These are phyloP conservation scores for Hipparchia semele DNA, from an alignment of 2,888 invertebrate genomes.

Conservation along the genomic window DNA sequence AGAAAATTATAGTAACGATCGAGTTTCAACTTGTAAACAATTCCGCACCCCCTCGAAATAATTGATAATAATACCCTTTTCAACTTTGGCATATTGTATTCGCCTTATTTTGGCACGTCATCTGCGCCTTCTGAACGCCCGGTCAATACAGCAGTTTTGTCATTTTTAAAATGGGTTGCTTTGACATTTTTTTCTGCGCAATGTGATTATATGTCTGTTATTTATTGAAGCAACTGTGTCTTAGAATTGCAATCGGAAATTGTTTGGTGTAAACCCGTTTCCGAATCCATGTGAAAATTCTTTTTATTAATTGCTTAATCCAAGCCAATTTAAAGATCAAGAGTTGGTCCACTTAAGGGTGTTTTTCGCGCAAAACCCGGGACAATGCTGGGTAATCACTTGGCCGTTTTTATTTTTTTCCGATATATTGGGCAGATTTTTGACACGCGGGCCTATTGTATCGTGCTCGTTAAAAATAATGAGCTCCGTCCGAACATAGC, in stretches of 20 bases:
- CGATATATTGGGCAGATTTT: constrained; percentile 72
- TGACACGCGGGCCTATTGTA: constrained; percentile 61
- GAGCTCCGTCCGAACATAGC: constrained; percentile 65
- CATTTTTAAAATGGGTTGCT: background rate
- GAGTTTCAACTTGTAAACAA: constrained; percentile 60
- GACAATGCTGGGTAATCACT: constrained; percentile 60
- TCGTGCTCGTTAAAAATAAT: constrained; percentile 77
- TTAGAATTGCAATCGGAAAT: no score
- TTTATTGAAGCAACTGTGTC: no score
- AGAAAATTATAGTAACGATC: constrained; percentile 43
- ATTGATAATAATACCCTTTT: constrained; percentile 22
- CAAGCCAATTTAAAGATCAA: constrained; percentile 4
- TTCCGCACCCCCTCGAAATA: constrained; percentile 41
- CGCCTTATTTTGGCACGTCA: constrained; percentile 18
- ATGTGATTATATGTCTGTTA: no score
- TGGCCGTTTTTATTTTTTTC: constrained; percentile 57
- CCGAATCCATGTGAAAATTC: background rate
- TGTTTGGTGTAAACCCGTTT: background rate
- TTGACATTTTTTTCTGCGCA: no score
- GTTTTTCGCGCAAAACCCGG: constrained; percentile 43
- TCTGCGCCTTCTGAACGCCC: background rate
- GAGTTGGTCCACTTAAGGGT: constrained; percentile 35
- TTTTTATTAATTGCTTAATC: background rate
- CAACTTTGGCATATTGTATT: constrained; percentile 16
- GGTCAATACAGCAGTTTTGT: background rate